A percentile compares a stretch with the other conserved stretches of the same genome.
Conservation (phyloP, 1,140 invertebrate species). For the Drosophila nebulosa region DNA sequence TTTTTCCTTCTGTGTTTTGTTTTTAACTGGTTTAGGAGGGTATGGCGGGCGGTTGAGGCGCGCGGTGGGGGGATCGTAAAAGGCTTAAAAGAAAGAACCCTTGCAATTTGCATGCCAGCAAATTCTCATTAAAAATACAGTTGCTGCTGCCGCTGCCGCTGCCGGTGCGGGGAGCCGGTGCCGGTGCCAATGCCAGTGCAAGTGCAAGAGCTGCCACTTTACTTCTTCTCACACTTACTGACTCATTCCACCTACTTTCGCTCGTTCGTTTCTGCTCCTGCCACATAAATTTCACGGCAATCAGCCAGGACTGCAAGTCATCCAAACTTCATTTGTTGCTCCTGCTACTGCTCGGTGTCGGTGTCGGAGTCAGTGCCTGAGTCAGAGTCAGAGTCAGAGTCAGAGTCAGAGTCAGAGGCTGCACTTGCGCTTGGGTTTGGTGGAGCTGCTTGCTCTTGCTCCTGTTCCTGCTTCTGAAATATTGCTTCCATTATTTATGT, state of each 20-base stretch:
- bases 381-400: too few relatives aligned
- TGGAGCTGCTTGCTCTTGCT: too few relatives aligned
- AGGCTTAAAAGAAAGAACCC: constrained; percentile 19
- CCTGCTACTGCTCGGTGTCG: constrained; percentile 36
- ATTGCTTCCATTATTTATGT: constrained; percentile 70
- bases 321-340: constrained; percentile 76
- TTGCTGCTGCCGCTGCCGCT: constrained; percentile 9
- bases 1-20: not conserved
- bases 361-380: too few relatives aligned
- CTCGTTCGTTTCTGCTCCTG: not conserved
- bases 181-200: not conserved
- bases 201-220: constrained; percentile 13
- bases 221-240: not conserved
- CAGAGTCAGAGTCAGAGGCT: constrained; percentile 5
- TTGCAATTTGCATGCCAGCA: constrained; percentile 54
- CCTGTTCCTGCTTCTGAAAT: constrained; percentile 51
- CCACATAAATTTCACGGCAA: constrained; percentile 76
- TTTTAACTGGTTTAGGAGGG: too few relatives aligned
- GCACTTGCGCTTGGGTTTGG: constrained; percentile 2
- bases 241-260: constrained; percentile 20
- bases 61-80: constrained; percentile 36
- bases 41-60: not conserved
- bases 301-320: constrained; percentile 70
- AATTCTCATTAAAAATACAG: constrained; percentile 66
- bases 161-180: too few relatives aligned